phyloP scores from a whole-genome alignment of 1,140 invertebrate genomes.

The Pachypsylla venusta region DNA sequence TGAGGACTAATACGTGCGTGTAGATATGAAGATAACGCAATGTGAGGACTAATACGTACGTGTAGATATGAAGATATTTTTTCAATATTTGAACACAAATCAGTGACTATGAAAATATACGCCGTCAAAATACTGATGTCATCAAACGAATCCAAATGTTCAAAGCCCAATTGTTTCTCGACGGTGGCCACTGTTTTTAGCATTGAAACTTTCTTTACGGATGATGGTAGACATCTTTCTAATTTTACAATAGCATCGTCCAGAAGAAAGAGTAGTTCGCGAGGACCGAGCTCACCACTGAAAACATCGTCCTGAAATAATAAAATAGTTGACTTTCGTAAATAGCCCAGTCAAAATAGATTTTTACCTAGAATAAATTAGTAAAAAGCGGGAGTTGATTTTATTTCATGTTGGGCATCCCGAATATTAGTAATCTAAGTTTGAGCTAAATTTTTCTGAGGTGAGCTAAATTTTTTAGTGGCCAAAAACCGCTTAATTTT shows the following conservation, averaged over 20 bases:
- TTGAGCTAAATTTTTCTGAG: no score
- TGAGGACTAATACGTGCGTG: no score
- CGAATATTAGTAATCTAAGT: no score
- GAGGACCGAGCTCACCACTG: slow-evolving; percentile 28
- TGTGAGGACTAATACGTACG: no score
- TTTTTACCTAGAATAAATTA: no score
- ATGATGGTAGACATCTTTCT: slow-evolving; percentile 23
- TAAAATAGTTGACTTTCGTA: no score
- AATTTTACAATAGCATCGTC: slow-evolving; percentile 34
- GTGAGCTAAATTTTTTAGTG: no score
- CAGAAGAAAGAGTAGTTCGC: slow-evolving; percentile 33
- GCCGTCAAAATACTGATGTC: slow-evolving; percentile 20
- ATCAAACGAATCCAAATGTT: slow-evolving; percentile 19
- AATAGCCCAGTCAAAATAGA: no score
- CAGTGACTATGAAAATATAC: slow-evolving; percentile 22
- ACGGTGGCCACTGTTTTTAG: slow-evolving; percentile 14
- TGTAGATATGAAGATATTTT: slow-evolving; percentile 25
- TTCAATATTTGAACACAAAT: slow-evolving; percentile 25
- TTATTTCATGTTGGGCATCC: no score
- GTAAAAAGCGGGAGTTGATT: no score
- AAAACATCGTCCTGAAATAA: slow-evolving; percentile 22
- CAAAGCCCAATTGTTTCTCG: slow-evolving; percentile 18
- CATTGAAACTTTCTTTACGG: slow-evolving; percentile 16
- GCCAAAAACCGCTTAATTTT: no score
- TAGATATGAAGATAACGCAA: no score